Evolutionary conservation across 2,797 vertebrate genomes (phyloP).

Genomic region (Discoglossus pictus): DNA sequence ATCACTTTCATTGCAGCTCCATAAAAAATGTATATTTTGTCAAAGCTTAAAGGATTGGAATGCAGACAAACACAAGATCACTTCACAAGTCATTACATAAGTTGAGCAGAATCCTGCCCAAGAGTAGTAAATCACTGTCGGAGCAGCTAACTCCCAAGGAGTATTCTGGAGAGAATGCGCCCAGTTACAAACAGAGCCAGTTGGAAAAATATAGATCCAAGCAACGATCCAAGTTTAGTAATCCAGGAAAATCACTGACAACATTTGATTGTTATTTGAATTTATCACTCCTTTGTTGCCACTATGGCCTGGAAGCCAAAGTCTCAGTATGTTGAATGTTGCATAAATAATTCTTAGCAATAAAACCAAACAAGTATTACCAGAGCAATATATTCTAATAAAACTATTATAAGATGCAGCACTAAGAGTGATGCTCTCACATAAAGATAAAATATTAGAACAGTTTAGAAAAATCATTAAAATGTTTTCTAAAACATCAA

Average conservation of each 20-base stretch:
- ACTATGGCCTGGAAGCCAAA: constrained; percentile 39
- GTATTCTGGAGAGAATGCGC: constrained; percentile 34
- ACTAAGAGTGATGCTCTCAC: not conserved
- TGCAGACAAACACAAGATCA: constrained; percentile 23
- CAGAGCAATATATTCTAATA: constrained; percentile 19
- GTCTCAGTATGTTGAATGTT: constrained; percentile 29
- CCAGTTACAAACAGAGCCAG: constrained; percentile 29
- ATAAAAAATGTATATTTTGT: not conserved
- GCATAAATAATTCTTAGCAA: not conserved
- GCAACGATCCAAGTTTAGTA: constrained; percentile 31
- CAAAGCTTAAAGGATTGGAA: not conserved
- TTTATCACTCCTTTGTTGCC: constrained; percentile 41
- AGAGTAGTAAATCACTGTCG: constrained; percentile 34
- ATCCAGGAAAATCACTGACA: constrained; percentile 42
- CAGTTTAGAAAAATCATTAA: too few species aligned
- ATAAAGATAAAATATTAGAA: too few species aligned
- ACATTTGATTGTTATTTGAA: constrained; percentile 43
- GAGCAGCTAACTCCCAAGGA: constrained; percentile 25
- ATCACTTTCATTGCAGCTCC: not conserved
- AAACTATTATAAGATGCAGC: not conserved
- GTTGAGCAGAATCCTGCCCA: constrained; percentile 16
- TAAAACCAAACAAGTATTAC: constrained; percentile 28
- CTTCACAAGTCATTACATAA: constrained; percentile 24
- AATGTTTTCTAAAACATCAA: too few species aligned
- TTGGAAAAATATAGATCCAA: constrained; percentile 31